These are phyloP conservation scores for Apeira syringaria DNA, from an alignment of 2,888 invertebrate species.

Conservation along the genomic window DNA sequence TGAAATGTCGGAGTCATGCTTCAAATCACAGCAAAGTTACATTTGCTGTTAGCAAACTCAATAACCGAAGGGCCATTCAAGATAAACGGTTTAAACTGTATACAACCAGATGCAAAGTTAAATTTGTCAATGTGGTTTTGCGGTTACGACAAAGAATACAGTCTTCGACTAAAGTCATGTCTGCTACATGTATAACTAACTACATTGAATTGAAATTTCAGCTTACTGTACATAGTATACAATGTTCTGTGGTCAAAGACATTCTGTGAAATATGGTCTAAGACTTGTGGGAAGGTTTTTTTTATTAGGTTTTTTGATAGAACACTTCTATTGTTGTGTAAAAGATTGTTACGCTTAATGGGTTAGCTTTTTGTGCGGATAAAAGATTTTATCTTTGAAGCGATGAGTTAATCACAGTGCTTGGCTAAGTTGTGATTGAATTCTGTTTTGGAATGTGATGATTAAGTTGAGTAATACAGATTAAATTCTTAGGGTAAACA, in stretches of 20 bases:
- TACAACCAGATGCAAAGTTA: slow-evolving; percentile 1
- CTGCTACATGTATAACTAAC: not conserved
- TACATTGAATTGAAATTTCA: not conserved
- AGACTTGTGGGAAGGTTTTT: slow-evolving; percentile 20
- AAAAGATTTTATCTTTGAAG: slow-evolving; percentile 13
- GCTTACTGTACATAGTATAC: slow-evolving; percentile 11
- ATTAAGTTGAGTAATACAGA: too few relatives aligned
- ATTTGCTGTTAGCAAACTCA: not conserved
- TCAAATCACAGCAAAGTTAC: slow-evolving; percentile 3
- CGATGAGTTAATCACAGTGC: slow-evolving; percentile 10
- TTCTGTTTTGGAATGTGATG: slow-evolving; percentile 1
- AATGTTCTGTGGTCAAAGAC: slow-evolving; percentile 3
- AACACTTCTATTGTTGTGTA: slow-evolving; percentile 19
- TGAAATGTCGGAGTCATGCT: slow-evolving; percentile 23
- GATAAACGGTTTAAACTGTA: slow-evolving; percentile 7
- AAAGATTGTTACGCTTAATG: slow-evolving; percentile 8
- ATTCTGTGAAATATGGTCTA: slow-evolving; percentile 24
- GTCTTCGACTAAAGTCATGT: slow-evolving; percentile 1
- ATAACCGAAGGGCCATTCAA: not conserved
- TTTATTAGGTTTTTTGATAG: slow-evolving; percentile 7
- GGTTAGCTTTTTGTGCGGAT: slow-evolving; percentile 11
- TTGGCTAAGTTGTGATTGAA: slow-evolving; percentile 8
- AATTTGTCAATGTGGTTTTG: slow-evolving; percentile 19
- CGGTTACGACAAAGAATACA: slow-evolving; percentile 17
- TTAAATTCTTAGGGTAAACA: too few relatives aligned